Conservation (phyloP, 2,113 vertebrate species). For the Ranitomeya variabilis region DNA sequence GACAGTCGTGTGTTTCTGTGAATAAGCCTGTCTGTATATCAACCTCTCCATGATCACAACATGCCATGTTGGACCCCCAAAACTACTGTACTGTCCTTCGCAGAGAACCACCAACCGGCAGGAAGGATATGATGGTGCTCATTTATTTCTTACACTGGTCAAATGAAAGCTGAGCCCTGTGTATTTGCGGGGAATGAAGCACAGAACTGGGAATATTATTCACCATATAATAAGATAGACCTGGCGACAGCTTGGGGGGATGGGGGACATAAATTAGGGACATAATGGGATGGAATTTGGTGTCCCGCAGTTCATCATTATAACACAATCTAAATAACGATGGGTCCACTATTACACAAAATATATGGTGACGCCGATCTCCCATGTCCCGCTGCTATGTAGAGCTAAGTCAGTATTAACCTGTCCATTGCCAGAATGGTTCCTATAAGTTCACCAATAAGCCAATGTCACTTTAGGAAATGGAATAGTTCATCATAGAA, state of each 20-base stretch:
- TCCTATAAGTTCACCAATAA: background rate
- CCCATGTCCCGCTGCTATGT: background rate
- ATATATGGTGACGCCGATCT: background rate
- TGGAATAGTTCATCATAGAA: background rate
- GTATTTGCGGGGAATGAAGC: background rate
- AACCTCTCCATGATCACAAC: too few relatives aligned
- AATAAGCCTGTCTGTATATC: too few relatives aligned
- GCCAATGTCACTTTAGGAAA: background rate
- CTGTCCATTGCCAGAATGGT: background rate
- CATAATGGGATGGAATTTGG: background rate
- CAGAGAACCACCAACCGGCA: too few relatives aligned
- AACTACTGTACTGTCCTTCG: too few relatives aligned
- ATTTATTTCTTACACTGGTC: too few relatives aligned
- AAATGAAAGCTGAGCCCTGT: background rate
- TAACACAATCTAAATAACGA: constrained; percentile 29
- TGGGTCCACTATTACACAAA: background rate
- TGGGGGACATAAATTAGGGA: background rate
- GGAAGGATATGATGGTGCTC: too few relatives aligned
- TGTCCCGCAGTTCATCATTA: constrained; percentile 39
- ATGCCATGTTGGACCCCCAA: too few relatives aligned
- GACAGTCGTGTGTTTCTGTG: too few relatives aligned
- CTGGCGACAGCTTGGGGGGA: background rate
- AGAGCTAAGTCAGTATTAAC: background rate
- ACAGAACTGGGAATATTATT: background rate
- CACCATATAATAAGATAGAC: constrained; percentile 11